A percentile compares a stretch with the other conserved stretches of the same genome.
Conservation (phyloP, 2,113 vertebrate species). For the Echinops telfairi region DNA sequence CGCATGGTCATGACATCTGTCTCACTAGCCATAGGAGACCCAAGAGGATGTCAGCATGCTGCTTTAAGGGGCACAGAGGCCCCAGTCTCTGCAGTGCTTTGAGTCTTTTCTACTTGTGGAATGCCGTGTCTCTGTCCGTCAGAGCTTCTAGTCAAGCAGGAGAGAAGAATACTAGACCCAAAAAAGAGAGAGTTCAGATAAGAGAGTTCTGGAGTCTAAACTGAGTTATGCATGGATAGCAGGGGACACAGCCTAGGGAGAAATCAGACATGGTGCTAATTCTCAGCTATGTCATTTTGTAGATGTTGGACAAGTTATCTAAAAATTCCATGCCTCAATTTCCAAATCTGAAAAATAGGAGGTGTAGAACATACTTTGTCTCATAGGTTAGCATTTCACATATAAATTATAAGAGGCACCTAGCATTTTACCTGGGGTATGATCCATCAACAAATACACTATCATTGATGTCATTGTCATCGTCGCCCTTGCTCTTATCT, state of each 20-base stretch:
- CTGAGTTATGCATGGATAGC: accelerated
- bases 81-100: accelerated
- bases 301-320: not conserved
- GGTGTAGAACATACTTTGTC: not conserved
- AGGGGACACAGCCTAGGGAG: no score
- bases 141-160: not conserved
- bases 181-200: not conserved
- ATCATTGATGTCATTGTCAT: not conserved
- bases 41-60: not conserved
- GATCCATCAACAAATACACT: no score
- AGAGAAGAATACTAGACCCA: not conserved
- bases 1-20: not conserved
- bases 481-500: not conserved
- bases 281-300: not conserved
- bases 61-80: not conserved
- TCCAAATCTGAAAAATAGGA: not conserved
- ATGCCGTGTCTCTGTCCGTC: not conserved
- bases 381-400: not conserved
- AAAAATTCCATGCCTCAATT: not conserved
- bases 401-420: not conserved
- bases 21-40: accelerated
- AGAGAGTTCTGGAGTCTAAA: accelerated
- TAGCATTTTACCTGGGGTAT: accelerated
- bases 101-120: accelerated
- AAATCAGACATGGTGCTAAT: accelerated